Conservation (phyloP, 2,888 invertebrate genomes). For the Bombylius discolor region DNA sequence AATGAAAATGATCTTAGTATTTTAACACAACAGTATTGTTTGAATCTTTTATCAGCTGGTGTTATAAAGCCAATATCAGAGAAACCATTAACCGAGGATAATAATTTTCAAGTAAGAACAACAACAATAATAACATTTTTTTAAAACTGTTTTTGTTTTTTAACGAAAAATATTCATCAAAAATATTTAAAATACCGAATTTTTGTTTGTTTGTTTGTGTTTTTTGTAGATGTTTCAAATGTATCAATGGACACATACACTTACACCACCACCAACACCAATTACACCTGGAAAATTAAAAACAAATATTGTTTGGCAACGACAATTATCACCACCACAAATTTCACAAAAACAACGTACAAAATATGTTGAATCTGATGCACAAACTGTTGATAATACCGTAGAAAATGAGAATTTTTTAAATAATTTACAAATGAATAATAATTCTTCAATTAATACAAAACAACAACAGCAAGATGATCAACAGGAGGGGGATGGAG, state of each 20-base stretch:
- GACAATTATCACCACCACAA: constrained; percentile 18
- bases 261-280: constrained; percentile 54
- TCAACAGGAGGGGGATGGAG: too few relatives aligned
- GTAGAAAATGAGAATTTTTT: background rate
- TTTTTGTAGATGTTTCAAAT: constrained; percentile 46
- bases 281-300: constrained; percentile 62
- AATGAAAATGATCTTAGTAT: constrained; percentile 59
- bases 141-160: too few relatives aligned
- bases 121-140: too few relatives aligned
- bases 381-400: background rate
- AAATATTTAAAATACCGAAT: too few relatives aligned
- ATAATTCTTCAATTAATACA: too few relatives aligned
- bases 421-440: too few relatives aligned
- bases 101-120: constrained; percentile 17
- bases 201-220: too few relatives aligned
- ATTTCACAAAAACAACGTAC: background rate
- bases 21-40: constrained; percentile 72
- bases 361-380: constrained; percentile 15
- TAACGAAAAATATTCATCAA: too few relatives aligned
- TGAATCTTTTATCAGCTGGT: constrained; percentile 74
- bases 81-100: constrained; percentile 41
- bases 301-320: constrained; percentile 49
- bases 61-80: constrained; percentile 69
- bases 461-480: too few relatives aligned
- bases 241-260: constrained; percentile 84